Base-by-base conservation (phyloP, 2,113 vertebrate genomes). In the Dipodomys stephensi region DNA sequence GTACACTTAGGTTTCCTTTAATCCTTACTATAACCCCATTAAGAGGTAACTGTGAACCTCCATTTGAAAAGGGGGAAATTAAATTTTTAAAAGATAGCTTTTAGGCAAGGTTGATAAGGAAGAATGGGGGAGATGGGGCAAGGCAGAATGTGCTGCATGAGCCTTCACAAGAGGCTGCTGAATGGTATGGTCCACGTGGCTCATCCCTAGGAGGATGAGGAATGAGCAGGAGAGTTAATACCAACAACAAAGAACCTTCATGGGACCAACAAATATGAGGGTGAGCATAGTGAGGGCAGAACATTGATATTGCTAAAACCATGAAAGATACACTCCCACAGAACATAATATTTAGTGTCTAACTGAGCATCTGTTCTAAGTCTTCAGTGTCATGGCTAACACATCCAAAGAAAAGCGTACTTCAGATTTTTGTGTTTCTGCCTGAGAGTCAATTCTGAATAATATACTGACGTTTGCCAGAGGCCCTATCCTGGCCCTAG, bases 101-200 rank as follows among this genome's bases (percentile, higher is more conserved):
- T 46, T 30, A 22, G 16, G 22, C 65, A 27, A 44, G 6, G 5
- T 27, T 71, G 44, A 12, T 19, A 68, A 87, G 44, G 46, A 57
- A 77, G 12, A 77, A 11, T 44, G 35, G 32, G 28, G 22, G 27
- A 19, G 18, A 1, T 49, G 5, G 39, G 39, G 39, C 30, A 4
- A 87, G 30, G 27, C 7, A 49, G 25, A 23, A 46, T 62, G 27
- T 15, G 30, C 64, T 15, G 3, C 20, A 1, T 44, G 16, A 20
- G 1, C 16, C 35, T 32, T 15, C 10, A n/a, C 10, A 13, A 6
- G 78, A n/a, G 30, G 11, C 6, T n/a, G 7, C 13, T 1, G 2
- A 25, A 22, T 1, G 44, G 39, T 39, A 39, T 2, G 4, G 0
- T 57, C 53, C 53, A 16, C 53, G 16, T 57, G 53, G 53, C 53